Conservation (phyloP, 2,113 vertebrate species). For the Psittacus erithacus region DNA sequence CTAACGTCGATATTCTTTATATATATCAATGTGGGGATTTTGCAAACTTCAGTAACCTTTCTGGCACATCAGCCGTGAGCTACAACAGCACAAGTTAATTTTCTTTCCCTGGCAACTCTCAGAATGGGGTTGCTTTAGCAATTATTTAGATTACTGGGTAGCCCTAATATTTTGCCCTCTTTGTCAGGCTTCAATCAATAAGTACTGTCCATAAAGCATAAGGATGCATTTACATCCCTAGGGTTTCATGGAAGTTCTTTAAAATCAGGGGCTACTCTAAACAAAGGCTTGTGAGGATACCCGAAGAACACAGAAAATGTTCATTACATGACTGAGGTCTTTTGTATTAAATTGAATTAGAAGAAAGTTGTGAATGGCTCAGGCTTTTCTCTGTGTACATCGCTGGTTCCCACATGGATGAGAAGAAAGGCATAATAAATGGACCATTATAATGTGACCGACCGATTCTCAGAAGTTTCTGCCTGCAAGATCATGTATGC, state of each 20-base stretch:
- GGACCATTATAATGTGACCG: not conserved
- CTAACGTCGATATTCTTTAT: not conserved
- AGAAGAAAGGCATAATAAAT: not conserved
- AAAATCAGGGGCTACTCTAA: not conserved
- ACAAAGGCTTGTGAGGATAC: not conserved
- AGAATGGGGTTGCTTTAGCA: not conserved
- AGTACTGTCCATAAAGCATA: not conserved
- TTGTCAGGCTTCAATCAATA: not conserved
- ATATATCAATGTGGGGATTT: not conserved
- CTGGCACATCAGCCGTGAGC: not conserved
- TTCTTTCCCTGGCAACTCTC: not conserved
- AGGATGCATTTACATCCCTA: not conserved
- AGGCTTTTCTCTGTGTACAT: not conserved
- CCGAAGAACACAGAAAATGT: fast-evolving
- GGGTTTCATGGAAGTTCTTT: not conserved
- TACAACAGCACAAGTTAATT: not conserved
- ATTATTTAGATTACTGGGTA: not conserved
- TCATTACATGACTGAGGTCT: not conserved
- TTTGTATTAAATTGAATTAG: not conserved
- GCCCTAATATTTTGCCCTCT: not conserved
- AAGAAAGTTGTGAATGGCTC: not conserved
- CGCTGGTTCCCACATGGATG: not conserved
- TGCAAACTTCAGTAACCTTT: not conserved
- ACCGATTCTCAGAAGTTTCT: not conserved
- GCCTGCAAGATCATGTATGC: not conserved